A percentile compares a stretch with the other conserved stretches of the same genome.
Evolutionary conservation across 2,113 vertebrate species (phyloP).

Genomic region (Laticauda laticaudata): DNA sequence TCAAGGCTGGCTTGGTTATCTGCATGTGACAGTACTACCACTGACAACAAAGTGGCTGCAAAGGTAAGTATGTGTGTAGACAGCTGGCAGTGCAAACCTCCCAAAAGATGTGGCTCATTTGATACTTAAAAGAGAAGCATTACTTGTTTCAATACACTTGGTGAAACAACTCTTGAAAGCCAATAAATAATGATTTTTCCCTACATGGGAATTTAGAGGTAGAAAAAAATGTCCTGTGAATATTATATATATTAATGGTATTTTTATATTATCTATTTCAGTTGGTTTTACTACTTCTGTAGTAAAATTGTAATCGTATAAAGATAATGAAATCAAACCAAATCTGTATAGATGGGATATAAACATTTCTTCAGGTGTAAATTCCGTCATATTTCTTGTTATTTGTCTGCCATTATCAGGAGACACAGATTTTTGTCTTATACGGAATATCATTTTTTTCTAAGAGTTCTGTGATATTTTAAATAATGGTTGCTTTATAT

Average conservation of each 20-base stretch:
- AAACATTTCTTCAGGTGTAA: background rate
- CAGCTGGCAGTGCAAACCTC: background rate
- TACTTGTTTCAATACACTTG: background rate
- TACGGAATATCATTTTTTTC: background rate
- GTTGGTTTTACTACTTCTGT: background rate
- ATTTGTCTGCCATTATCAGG: background rate
- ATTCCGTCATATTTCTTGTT: background rate
- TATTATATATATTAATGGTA: background rate
- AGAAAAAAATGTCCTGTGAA: background rate
- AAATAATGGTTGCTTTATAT: background rate
- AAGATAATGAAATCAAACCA: background rate
- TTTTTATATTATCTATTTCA: background rate
- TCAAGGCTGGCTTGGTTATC: background rate
- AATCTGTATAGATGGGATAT: background rate
- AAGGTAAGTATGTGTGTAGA: background rate
- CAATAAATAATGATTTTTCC: background rate
- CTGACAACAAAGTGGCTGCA: background rate
- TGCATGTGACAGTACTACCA: background rate
- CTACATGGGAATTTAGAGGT: background rate
- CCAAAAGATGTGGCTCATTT: background rate
- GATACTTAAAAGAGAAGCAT: background rate
- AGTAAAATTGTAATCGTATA: background rate
- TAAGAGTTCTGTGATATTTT: background rate
- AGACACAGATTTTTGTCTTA: background rate
- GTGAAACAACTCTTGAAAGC: background rate